Percentiles rank a stretch among this genome's conserved stretches.
Conservation (phyloP, 2,797 vertebrate genomes). For the Scolopax bukidnonensis region DNA sequence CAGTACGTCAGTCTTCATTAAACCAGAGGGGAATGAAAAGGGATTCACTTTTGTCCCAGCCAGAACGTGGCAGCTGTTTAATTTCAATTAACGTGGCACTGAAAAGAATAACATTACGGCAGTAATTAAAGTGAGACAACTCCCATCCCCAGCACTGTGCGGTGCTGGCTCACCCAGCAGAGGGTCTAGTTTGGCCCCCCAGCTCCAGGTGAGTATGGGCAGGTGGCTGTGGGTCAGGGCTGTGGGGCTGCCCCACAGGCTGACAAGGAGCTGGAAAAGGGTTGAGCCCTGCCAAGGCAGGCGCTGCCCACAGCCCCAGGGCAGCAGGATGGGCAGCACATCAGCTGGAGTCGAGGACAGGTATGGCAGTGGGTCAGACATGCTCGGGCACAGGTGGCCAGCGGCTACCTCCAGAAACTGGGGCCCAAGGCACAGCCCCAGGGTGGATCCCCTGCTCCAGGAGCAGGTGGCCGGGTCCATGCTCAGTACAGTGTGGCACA, state of each 20-base stretch:
- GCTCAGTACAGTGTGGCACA: background rate
- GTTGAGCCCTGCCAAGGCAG: background rate
- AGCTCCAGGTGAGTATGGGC: fast-evolving
- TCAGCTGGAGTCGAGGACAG: background rate
- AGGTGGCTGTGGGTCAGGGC: background rate
- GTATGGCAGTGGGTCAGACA: fast-evolving
- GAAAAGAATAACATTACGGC: conserved; percentile 67
- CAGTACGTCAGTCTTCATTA: conserved; percentile 67
- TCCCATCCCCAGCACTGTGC: background rate
- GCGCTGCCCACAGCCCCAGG: fast-evolving
- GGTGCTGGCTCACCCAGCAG: background rate
- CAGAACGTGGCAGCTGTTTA: conserved; percentile 72
- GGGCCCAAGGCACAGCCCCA: background rate
- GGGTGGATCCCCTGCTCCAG: background rate
- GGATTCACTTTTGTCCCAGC: conserved; percentile 68
- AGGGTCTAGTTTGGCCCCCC: background rate
- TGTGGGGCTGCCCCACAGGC: background rate
- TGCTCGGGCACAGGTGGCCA: background rate
- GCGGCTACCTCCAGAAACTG: fast-evolving
- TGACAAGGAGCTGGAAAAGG: background rate
- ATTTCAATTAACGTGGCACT: conserved; percentile 78
- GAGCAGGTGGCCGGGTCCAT: fast-evolving
- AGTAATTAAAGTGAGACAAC: conserved; percentile 74
- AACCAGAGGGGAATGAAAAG: conserved; percentile 43
- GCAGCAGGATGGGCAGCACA: background rate